Conservation (phyloP, 1,140 invertebrate genomes). For the Bombus polaris region DNA sequence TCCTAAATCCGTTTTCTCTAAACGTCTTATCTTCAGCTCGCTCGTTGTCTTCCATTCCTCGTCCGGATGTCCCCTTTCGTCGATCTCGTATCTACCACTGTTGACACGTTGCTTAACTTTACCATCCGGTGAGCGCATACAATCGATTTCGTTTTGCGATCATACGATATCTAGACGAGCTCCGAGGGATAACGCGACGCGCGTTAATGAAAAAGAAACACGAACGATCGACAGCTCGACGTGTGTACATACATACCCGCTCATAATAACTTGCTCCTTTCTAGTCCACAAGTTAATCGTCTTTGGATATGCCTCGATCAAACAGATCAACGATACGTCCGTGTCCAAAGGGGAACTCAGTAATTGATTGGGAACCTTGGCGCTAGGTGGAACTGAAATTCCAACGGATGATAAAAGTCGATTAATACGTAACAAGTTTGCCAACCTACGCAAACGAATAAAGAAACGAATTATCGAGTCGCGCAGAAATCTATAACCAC, state of each 20-base stretch:
- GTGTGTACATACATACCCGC: constrained; percentile 77
- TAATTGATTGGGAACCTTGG: constrained; percentile 83
- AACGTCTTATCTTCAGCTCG: constrained; percentile 86
- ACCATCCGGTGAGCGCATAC: neutral
- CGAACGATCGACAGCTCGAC: neutral
- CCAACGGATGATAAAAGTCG: constrained; percentile 23
- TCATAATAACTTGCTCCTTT: constrained; percentile 81
- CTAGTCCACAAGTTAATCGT: constrained; percentile 85
- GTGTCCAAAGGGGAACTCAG: constrained; percentile 83
- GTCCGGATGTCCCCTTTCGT: constrained; percentile 70
- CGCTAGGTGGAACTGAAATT: constrained; percentile 82
- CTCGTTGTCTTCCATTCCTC: constrained; percentile 84
- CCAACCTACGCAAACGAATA: too few relatives aligned
- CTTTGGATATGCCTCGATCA: constrained; percentile 85
- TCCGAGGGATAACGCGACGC: neutral
- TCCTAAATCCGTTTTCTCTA: constrained; percentile 86
- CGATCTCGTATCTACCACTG: constrained; percentile 85
- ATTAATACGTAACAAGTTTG: neutral
- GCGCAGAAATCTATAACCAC: neutral
- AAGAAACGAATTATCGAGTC: too few relatives aligned
- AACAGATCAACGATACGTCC: constrained; percentile 83
- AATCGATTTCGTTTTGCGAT: constrained; percentile 24
- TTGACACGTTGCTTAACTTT: constrained; percentile 59
- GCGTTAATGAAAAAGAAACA: neutral
- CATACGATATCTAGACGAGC: too few relatives aligned